Percentiles rank a stretch among this genome's conserved stretches.
Conservation (phyloP, 2,888 invertebrate genomes). For the Aradus depressus region DNA sequence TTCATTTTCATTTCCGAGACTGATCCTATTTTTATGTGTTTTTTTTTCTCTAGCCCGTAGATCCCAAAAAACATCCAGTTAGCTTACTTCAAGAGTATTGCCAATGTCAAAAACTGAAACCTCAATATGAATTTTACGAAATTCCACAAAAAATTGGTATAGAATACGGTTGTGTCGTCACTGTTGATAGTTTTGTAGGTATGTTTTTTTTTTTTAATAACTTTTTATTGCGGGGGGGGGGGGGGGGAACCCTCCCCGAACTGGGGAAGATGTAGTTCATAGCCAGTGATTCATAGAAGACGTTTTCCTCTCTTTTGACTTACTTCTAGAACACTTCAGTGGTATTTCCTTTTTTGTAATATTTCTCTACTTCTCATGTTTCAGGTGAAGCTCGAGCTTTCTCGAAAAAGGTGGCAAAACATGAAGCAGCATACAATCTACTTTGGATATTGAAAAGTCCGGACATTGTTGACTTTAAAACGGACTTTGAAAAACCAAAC, state of each 20-base stretch:
- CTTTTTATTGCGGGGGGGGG: too few species aligned
- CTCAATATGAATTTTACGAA: constrained; percentile 4
- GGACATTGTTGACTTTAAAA: constrained; percentile 1
- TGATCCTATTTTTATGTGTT: too few species aligned
- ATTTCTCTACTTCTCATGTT: neutral
- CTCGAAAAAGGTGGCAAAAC: constrained; percentile 5
- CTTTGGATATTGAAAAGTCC: neutral
- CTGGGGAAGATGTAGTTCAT: too few species aligned
- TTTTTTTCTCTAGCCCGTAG: constrained; percentile 6
- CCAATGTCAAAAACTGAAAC: neutral
- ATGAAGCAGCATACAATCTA: neutral
- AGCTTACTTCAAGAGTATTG: neutral
- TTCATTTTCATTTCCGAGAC: too few species aligned
- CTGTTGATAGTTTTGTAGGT: constrained; percentile 5
- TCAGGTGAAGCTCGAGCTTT: constrained; percentile 4
- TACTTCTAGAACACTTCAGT: neutral
- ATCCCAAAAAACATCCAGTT: constrained; percentile 7
- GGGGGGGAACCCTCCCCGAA: too few species aligned
- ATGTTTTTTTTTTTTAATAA: too few species aligned
- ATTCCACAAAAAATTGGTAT: neutral
- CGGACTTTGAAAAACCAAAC: neutral
- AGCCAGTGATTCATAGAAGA: too few species aligned
- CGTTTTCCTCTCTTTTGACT: too few species aligned
- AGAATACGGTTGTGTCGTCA: constrained; percentile 6
- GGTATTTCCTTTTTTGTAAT: neutral